These are phyloP conservation scores for Motacilla tschutschensis DNA, from an alignment of 2,113 vertebrate species.

Conservation along the genomic window DNA sequence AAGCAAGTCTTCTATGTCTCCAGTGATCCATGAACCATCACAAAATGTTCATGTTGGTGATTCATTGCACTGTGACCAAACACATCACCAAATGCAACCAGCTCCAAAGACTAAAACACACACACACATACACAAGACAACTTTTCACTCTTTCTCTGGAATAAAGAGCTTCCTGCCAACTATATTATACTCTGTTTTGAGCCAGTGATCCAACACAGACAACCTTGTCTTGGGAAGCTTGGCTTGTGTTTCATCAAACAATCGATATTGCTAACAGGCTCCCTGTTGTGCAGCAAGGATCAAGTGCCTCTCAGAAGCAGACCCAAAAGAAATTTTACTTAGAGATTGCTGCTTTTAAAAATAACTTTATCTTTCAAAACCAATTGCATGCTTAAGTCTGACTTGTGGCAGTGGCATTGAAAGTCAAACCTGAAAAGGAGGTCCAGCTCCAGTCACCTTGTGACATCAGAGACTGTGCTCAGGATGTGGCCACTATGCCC, in stretches of 20 bases:
- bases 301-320: neutral
- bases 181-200: neutral
- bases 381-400: neutral
- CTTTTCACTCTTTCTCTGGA: neutral
- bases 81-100: neutral
- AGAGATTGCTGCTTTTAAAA: neutral
- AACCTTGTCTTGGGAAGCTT: neutral
- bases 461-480: neutral
- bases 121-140: neutral
- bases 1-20: slow-evolving; percentile 15
- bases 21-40: slow-evolving; percentile 19
- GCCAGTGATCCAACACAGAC: neutral
- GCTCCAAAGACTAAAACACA: neutral
- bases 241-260: neutral
- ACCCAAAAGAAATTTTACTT: neutral
- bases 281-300: neutral
- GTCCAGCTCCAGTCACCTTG: neutral
- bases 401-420: neutral
- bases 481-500: neutral
- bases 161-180: neutral
- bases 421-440: neutral
- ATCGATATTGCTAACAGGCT: neutral
- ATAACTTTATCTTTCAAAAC: neutral
- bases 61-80: neutral
- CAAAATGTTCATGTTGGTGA: neutral